These are phyloP conservation scores for Apamea epomidion DNA, from an alignment of 2,888 invertebrate genomes.

Conservation along the genomic window DNA sequence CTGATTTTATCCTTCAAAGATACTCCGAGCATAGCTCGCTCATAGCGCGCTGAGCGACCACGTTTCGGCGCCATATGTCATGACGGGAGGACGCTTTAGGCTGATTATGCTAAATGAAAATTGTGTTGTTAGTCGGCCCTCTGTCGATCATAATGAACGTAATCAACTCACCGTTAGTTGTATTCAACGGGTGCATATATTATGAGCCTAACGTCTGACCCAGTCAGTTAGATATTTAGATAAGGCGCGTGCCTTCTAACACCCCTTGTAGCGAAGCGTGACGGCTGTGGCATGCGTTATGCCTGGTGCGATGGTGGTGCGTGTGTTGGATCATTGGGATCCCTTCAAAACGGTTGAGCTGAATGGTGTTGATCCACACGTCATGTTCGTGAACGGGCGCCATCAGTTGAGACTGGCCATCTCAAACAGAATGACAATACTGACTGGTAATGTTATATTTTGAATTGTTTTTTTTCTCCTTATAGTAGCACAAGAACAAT, in stretches of 20 bases:
- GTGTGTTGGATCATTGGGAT: background rate
- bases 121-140: slow-evolving; percentile 6
- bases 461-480: background rate
- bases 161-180: background rate
- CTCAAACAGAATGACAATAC: too few relatives aligned
- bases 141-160: slow-evolving; percentile 8
- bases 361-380: background rate
- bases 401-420: background rate
- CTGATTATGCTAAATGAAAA: too few relatives aligned
- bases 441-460: background rate
- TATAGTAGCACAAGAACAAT: background rate
- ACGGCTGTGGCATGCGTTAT: background rate
- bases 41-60: too few relatives aligned
- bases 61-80: too few relatives aligned
- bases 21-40: too few relatives aligned
- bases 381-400: background rate
- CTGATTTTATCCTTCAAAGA: too few relatives aligned
- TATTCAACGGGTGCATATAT: slow-evolving; percentile 9
- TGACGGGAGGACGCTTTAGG: too few relatives aligned
- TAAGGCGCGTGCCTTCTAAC: background rate
- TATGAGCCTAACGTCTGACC: background rate
- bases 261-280: slow-evolving; percentile 44
- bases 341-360: background rate
- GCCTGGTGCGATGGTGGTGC: background rate
- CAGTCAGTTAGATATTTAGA: background rate